A percentile compares a stretch with the other conserved stretches of the same genome.
phyloP scores from a whole-genome alignment of 2,113 vertebrate species.

The Zapus hudsonius region DNA sequence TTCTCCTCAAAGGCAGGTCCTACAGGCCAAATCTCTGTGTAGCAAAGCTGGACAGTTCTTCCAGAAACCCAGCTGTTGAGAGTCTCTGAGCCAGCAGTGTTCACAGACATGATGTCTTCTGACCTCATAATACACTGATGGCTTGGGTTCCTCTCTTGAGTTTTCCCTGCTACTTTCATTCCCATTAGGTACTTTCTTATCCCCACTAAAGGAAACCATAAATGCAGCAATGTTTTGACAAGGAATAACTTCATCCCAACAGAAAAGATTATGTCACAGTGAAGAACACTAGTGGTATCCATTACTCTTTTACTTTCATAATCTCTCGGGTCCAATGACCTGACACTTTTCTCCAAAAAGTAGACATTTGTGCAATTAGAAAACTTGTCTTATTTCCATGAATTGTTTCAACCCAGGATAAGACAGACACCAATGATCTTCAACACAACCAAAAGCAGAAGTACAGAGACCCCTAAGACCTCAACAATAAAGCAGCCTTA shows the following conservation, averaged over 20 bases:
- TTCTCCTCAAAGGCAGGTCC: constrained; percentile 61
- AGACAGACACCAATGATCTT: too few species aligned
- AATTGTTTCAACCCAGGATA: neutral
- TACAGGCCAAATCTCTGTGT: constrained; percentile 53
- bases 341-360: neutral
- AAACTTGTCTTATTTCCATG: neutral
- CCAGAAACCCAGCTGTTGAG: constrained; percentile 48
- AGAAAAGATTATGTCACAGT: neutral
- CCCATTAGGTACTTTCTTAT: neutral
- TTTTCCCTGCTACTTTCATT: neutral
- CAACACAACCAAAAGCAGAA: too few species aligned
- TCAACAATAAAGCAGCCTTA: too few species aligned
- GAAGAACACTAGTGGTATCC: neutral
- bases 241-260: neutral
- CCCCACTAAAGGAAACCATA: neutral
- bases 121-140: neutral
- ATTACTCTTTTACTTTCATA: neutral
- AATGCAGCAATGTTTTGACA: neutral
- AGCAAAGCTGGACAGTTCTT: constrained; percentile 8
- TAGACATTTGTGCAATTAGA: neutral
- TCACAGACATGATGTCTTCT: neutral
- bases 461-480: too few species aligned
- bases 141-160: neutral
- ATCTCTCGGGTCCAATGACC: too few species aligned
- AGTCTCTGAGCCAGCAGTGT: neutral